Evolutionary conservation across 2,797 vertebrate genomes (phyloP).

Genomic region (Etheostoma nigrum): DNA sequence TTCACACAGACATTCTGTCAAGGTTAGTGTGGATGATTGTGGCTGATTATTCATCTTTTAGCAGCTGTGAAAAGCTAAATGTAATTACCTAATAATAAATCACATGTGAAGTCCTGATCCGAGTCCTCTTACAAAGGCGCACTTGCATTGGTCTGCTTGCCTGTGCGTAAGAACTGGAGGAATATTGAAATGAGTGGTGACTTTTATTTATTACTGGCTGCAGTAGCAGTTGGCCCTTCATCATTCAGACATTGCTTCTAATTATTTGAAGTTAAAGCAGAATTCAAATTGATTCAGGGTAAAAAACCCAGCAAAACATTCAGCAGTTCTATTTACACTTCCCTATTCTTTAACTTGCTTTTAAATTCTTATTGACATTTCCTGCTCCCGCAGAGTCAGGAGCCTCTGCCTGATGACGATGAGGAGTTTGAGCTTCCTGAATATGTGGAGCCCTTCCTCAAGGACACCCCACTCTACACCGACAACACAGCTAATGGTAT

Average conservation of each 20-base stretch:
- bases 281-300: neutral
- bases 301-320: neutral
- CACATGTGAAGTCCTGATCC: neutral
- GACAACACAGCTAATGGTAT: conserved; percentile 99
- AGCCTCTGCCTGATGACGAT: conserved; percentile 96
- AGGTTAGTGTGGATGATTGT: conserved; percentile 82
- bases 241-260: conserved; percentile 53
- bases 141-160: conserved; percentile 73
- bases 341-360: neutral
- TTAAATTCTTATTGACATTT: neutral
- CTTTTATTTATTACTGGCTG: conserved; percentile 27
- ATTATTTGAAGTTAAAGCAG: neutral
- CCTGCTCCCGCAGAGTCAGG: conserved; percentile 88
- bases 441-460: conserved; percentile 96
- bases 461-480: conserved; percentile 96
- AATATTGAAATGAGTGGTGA: conserved; percentile 49
- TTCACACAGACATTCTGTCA: conserved; percentile 98
- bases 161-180: conserved; percentile 66
- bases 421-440: conserved; percentile 99
- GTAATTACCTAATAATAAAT: neutral
- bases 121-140: conserved; percentile 72
- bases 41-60: neutral
- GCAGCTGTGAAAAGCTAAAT: neutral
- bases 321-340: neutral
- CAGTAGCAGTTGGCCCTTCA: conserved; percentile 31